phyloP scores from a whole-genome alignment of 1,140 invertebrate species.

The Drosophila repleta region DNA sequence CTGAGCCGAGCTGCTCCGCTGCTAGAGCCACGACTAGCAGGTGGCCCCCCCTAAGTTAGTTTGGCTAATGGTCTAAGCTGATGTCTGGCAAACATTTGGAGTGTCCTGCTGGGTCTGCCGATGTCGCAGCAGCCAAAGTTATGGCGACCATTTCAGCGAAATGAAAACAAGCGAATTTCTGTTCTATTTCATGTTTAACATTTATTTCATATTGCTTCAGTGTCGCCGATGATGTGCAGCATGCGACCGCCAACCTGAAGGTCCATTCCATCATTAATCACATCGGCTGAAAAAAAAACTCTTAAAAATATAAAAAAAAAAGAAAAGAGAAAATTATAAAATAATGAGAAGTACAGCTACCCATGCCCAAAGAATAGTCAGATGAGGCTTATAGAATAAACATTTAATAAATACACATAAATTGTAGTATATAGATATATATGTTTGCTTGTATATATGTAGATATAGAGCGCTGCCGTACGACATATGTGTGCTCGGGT shows the following conservation, averaged over 20 bases:
- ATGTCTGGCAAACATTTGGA: conserved; percentile 3
- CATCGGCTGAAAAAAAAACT: conserved; percentile 2
- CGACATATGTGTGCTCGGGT: conserved; percentile 1
- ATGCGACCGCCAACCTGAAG: conserved; percentile 18
- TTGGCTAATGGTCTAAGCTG: conserved; percentile 11
- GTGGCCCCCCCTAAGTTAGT: conserved; percentile 3
- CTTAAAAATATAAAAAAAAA: conserved; percentile 12
- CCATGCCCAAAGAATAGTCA: conserved; percentile 2
- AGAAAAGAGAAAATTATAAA: not conserved
- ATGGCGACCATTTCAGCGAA: conserved; percentile 2
- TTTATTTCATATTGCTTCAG: conserved; percentile 67
- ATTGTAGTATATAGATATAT: conserved; percentile 34
- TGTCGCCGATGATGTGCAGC: conserved; percentile 40
- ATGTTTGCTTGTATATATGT: conserved; percentile 22
- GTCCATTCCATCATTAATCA: conserved; percentile 60
- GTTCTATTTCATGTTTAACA: conserved; percentile 62
- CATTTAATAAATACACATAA: conserved; percentile 33
- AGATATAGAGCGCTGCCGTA: conserved; percentile 21
- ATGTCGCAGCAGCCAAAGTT: not conserved
- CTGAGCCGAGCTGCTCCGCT: not conserved
- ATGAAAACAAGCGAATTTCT: conserved; percentile 53
- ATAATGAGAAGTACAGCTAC: not conserved
- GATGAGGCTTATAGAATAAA: conserved; percentile 10
- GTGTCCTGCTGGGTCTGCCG: conserved; percentile 5
- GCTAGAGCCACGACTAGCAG: not conserved